Evolutionary conservation across 2,113 vertebrate species (phyloP).

Genomic region (Vombatus ursinus): DNA sequence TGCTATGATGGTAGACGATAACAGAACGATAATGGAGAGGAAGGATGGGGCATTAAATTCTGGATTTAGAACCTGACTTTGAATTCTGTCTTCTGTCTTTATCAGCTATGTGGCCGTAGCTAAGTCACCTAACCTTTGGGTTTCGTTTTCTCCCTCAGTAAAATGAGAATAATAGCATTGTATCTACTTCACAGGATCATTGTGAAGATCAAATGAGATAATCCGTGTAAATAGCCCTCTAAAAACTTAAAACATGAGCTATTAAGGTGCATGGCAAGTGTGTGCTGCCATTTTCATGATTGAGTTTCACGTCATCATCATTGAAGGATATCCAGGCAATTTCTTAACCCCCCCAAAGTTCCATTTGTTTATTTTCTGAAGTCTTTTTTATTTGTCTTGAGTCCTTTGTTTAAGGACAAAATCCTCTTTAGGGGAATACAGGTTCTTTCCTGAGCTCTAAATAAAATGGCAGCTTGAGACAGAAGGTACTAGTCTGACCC

Average conservation of each 20-base stretch:
- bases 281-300: not conserved
- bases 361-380: not conserved
- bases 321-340: not conserved
- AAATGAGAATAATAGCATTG: not conserved
- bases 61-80: not conserved
- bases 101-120: not conserved
- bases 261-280: rapidly evolving
- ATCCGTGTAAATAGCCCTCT: not conserved
- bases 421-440: not conserved
- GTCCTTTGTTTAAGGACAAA: not conserved
- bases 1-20: not conserved
- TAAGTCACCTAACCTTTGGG: not conserved
- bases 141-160: not conserved
- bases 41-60: not conserved
- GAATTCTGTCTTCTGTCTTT: not conserved
- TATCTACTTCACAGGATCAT: not conserved
- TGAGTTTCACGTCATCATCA: not conserved
- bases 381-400: not conserved
- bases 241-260: not conserved
- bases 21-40: not conserved
- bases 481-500: not conserved
- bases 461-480: not conserved
- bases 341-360: not conserved
- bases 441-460: not conserved
- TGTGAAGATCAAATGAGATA: not conserved